Evolutionary conservation across 2,888 invertebrate genomes (phyloP), one percentile per base, ranked within the genome.

Genomic region (Lepidocyrtoides sp.): DNA sequence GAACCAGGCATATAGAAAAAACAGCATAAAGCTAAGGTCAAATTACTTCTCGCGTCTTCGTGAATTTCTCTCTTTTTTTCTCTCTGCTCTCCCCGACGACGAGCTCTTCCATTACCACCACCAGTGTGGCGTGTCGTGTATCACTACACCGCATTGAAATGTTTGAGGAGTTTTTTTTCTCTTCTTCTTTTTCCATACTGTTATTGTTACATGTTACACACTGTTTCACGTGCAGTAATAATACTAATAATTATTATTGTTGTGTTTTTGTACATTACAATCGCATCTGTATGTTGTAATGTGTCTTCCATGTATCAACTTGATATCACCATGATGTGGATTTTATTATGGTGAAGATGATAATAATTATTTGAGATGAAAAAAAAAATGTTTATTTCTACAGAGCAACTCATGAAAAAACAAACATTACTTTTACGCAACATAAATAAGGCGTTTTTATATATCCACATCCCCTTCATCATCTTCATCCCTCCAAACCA

Each of bases 11-110:
- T 14, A 54, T 23, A 32, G 14, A 29, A 23, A 79, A 51, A 0
- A 32, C 20, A 23, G 36, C 54, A 77, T n/a, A 54, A 66, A 89
- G 69, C 81, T 82, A 81, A 82, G 81, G 82, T 89, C 89, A 89
- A 89, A 89, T 89, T 89, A 89, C 89, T 82, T 88, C 87, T 87
- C 87, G 69, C 81, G 81, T 88, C 82, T 72, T 8, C 63, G 10
- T 17, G 14, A 17, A 44, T 75, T 75, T 57, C 41, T 72, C 23
- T 41, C 32, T 26, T 72, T 32, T 57, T 72, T 32, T 32, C 36
- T 63, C 48, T 60, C n/a, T 12, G 3, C 5, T 32, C 29, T 48
- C 8, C 20, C n/a, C 54, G 26, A 23, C 79, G 54, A 81, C 77
- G 51, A 51, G 51, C 77, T 81, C 23, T 66, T 83, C 48, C 36